Evolutionary conservation across 2,797 vertebrate species (phyloP).

Genomic region (Catamblyrhynchus diadema): DNA sequence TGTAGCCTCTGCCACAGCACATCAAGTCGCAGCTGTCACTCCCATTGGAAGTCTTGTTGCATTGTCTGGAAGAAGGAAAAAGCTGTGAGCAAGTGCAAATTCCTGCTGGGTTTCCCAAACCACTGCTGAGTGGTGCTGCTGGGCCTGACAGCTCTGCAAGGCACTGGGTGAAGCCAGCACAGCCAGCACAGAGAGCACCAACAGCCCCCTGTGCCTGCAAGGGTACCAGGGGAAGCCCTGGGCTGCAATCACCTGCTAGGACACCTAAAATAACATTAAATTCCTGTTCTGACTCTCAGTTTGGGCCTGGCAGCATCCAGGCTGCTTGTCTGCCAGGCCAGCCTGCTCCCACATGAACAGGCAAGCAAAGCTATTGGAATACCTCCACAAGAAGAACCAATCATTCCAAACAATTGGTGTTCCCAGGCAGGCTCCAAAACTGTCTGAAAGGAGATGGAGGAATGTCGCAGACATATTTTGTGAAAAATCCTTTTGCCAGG

Average conservation of each 20-base stretch:
- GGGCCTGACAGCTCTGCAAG: not conserved
- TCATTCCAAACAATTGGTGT: not conserved
- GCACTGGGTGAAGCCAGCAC: not conserved
- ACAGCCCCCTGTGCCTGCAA: not conserved
- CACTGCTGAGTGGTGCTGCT: rapidly evolving
- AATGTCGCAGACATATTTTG: not conserved
- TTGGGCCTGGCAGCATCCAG: rapidly evolving
- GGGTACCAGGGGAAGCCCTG: not conserved
- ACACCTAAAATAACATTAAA: not conserved
- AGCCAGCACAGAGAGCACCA: not conserved
- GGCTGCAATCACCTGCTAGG: not conserved
- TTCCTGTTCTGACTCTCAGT: not conserved
- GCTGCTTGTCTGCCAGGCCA: not conserved
- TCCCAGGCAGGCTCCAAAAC: not conserved
- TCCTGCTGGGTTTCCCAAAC: not conserved
- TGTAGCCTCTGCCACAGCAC: conserved; percentile 98
- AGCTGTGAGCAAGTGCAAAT: rapidly evolving
- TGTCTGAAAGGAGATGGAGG: not conserved
- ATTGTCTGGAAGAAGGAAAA: conserved; percentile 82
- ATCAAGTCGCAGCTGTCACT: conserved; percentile 99
- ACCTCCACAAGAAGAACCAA: not conserved
- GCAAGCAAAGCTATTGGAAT: not conserved
- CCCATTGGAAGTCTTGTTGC: conserved; percentile 95
- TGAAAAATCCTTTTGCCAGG: not conserved
- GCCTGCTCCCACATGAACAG: rapidly evolving